phyloP scores from a whole-genome alignment of 1,140 invertebrate genomes.

The Gonatopus flavifemur region DNA sequence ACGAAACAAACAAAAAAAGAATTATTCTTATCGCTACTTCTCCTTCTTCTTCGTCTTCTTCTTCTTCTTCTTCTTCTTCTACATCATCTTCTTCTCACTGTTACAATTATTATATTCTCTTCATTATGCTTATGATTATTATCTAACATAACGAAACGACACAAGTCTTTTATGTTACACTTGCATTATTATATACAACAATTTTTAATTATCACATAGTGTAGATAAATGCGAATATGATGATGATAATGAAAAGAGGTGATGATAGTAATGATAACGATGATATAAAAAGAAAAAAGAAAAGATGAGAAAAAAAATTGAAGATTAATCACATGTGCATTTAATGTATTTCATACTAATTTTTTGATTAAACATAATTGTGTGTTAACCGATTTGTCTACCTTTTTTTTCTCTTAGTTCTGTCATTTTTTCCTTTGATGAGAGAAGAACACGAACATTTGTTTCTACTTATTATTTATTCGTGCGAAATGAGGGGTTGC shows the following conservation, averaged over 20 bases:
- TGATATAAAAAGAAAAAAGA: constrained; percentile 29
- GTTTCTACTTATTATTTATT: no score
- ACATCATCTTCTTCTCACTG: no score
- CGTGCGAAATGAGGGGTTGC: no score
- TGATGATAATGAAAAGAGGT: constrained; percentile 31
- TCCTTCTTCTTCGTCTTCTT: no score
- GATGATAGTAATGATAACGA: constrained; percentile 20
- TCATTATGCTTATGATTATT: constrained; percentile 42
- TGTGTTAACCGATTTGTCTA: constrained; percentile 49
- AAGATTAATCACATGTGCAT: constrained; percentile 58
- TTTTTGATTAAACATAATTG: constrained; percentile 60
- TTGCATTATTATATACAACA: constrained; percentile 41
- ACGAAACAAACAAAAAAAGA: constrained; percentile 23
- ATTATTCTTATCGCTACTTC: constrained; percentile 43
- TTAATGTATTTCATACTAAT: constrained; percentile 60
- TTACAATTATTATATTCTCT: constrained; percentile 46
- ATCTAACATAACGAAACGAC: constrained; percentile 39
- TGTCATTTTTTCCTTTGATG: constrained; percentile 23
- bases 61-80: no score
- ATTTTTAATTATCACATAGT: constrained; percentile 50
- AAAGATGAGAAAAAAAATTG: constrained; percentile 39
- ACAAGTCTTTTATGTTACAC: constrained; percentile 43
- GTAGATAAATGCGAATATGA: constrained; percentile 53
- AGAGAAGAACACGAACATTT: no score
- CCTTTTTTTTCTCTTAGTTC: constrained; percentile 37